Conservation (phyloP, 53 echinoderm and acorn worm species). For the Temnopleurus reevesii region DNA sequence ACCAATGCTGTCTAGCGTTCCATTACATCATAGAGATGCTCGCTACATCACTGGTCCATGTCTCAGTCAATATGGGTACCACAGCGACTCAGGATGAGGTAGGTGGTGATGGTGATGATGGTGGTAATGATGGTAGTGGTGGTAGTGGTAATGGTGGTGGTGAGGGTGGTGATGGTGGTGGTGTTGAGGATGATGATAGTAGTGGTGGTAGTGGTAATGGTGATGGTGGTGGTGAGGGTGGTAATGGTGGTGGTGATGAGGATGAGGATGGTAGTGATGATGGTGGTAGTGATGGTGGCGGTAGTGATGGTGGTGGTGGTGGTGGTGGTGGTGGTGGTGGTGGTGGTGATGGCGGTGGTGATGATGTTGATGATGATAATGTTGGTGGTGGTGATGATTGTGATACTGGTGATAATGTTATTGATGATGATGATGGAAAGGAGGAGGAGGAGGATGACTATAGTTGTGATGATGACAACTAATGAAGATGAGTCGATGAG, state of each 20-base stretch:
- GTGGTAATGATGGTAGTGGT: neutral
- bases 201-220: neutral
- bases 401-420: too few species aligned
- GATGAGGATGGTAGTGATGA: neutral
- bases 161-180: neutral
- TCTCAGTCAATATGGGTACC: conserved; percentile 61
- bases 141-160: neutral
- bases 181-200: neutral
- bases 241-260: neutral
- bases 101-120: neutral
- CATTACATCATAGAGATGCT: conserved; percentile 59
- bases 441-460: too few species aligned
- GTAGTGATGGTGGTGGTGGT: neutral
- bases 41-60: conserved; percentile 63
- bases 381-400: neutral
- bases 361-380: neutral
- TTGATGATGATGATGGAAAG: too few species aligned
- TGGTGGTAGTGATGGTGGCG: neutral
- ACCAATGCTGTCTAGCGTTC: conserved; percentile 76
- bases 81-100: conserved; percentile 64
- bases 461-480: too few species aligned
- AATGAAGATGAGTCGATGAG: too few species aligned
- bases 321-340: neutral
- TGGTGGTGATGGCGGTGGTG: neutral
- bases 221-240: neutral